Percentiles rank a stretch among this genome's conserved stretches.
Conservation (phyloP, 2,797 vertebrate genomes). For the Esox masquinongy region DNA sequence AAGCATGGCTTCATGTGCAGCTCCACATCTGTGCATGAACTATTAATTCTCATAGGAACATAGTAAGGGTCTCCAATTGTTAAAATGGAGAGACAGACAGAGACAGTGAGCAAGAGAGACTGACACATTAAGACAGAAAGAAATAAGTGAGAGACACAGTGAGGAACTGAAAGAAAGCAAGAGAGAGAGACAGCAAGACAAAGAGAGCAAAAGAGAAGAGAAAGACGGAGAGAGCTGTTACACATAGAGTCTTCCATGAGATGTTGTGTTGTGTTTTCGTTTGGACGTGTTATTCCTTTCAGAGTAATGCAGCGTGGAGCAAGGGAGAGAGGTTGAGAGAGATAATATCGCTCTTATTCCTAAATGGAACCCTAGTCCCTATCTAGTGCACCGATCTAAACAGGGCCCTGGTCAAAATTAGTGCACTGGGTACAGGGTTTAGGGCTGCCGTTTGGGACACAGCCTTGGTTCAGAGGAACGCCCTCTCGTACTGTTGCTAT, state of each 20-base stretch:
- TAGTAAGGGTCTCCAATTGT: conserved; percentile 20
- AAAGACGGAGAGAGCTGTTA: neutral
- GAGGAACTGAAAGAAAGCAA: neutral
- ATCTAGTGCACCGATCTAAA: no score
- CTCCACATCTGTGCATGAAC: conserved; percentile 4
- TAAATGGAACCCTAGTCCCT: neutral
- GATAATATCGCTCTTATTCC: no score
- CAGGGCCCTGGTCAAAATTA: neutral
- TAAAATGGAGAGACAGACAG: no score
- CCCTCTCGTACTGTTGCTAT: conserved; percentile 35
- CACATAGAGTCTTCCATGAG: neutral
- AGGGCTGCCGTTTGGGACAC: neutral
- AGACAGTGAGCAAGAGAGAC: no score
- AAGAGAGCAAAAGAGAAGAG: neutral
- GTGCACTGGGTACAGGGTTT: neutral
- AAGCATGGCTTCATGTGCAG: conserved; percentile 7
- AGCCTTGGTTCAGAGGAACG: conserved; percentile 11
- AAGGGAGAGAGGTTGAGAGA: no score
- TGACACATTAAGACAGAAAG: no score
- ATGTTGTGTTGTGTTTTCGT: conserved; percentile 17
- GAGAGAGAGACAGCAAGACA: neutral
- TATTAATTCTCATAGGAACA: conserved; percentile 22
- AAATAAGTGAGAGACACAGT: neutral
- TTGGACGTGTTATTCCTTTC: conserved; percentile 36
- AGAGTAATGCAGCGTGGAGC: conserved; percentile 22